Evolutionary conservation across 92 coral and sea anemone species (phyloP), one percentile per base, ranked within the genome.

Genomic region (Paramuricea clavata): DNA sequence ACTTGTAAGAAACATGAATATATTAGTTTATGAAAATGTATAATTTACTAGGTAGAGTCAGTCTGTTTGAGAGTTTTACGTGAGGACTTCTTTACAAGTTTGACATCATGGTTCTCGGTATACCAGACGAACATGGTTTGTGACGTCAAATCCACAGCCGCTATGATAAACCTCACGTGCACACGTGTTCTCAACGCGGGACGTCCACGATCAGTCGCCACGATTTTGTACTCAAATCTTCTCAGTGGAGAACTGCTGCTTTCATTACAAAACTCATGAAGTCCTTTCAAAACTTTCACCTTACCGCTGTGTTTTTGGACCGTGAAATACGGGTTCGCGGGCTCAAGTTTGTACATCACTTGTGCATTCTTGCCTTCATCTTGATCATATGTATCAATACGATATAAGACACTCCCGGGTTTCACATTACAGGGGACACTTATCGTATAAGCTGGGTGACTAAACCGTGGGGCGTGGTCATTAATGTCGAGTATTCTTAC

Each of bases 361-460:
- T 89, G 93, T 7, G 89, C 87, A 62, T 90, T 93, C 35, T 91
- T 71, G 23, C 90, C 94, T 25, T 52, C 67, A 65, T 90, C 97
- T 28, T 65, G 27, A 71, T 93, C 95, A 23, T 44, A 73, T n/a
- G 98, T 92, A 11, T 77, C 85, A 50, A 94, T 89, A 27, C 93
- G 93, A 47, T 94, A 93, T 33, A 97, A 85, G 33, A 90, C 83
- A 69, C 91, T 84, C 64, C 97, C 98, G 49, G 74, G 90, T 32
- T 92, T 91, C 11, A 86, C 91, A 78, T 94, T 94, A 54, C 99
- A 97, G 0, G 99, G 99, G 23, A 97, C 90, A 33, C 50, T 89
- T 22, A 97, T 70, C 82, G 87, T 67, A 59, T 93, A 93, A 3
- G 97, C 89, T 7, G 93, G 74, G 44, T 81, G 92, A 9, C 89